These are phyloP conservation scores for Ceuthmochares aereus DNA, from an alignment of 2,113 vertebrate genomes.

Conservation along the genomic window DNA sequence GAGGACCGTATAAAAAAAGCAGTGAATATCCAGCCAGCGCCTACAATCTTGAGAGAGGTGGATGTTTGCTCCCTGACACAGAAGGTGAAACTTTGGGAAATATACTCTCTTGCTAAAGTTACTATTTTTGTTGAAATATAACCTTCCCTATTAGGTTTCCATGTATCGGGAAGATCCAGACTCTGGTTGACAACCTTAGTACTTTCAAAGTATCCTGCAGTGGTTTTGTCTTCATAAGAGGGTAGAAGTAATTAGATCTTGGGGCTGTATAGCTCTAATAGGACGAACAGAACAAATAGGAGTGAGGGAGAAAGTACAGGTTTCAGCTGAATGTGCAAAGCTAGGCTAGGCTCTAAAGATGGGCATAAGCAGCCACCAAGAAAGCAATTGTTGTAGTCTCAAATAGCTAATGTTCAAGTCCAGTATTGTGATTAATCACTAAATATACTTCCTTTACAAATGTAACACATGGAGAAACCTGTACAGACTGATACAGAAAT, in stretches of 20 bases:
- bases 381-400: not conserved
- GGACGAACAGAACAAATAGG: not conserved
- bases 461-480: not conserved
- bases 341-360: not conserved
- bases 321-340: not conserved
- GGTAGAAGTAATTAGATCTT: not conserved
- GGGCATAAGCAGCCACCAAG: not conserved
- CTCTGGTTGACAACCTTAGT: constrained; percentile 25
- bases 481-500: not conserved
- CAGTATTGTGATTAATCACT: not conserved
- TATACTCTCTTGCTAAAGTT: not conserved
- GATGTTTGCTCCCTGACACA: not conserved
- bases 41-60: not conserved
- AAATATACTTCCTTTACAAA: not conserved
- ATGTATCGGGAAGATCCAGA: constrained; percentile 28
- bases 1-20: not conserved
- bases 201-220: constrained; percentile 28
- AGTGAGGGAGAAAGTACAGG: not conserved
- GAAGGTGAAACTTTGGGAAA: constrained; percentile 36
- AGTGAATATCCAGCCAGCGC: not conserved
- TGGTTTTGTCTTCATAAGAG: not conserved
- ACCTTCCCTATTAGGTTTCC: constrained; percentile 33
- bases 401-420: not conserved
- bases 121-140: constrained; percentile 50
- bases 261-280: not conserved